Evolutionary conservation across 2,113 vertebrate genomes (phyloP), one percentile per base, ranked within the genome.

Genomic region (Entosphenus tridentatus): DNA sequence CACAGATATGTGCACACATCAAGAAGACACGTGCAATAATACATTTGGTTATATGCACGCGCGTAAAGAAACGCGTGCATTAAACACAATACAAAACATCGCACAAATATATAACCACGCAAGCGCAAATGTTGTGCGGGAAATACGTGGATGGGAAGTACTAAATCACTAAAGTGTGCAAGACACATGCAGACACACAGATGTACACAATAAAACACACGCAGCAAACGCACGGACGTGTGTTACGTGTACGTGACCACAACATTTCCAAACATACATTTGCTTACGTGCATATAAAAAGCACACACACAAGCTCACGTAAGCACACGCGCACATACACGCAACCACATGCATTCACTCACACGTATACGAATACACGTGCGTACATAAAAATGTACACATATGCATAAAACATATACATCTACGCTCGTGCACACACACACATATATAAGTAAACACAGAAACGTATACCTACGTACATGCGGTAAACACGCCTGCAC

Each of bases 401-500:
- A 62, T 6, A 62, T 62, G 16, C 16, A 62, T 62, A 62, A 13
- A 62, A 62, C 16, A 62, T 62, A 6, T 62, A 62, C 16, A 62
- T 62, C 13, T 62, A 62, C 16, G 3, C 16, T 14, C 16, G 16
- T 62, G 16, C 16, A 62, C 16, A 62, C 16, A 62, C 16, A 62
- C 16, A 62, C 16, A 62, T 62, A 62, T 62, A 62, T 62, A 62
- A 14, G 16, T 62, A 62, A 14, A 62, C 16, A 62, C 16, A 62
- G 16, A 13, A 62, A 62, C 16, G 16, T 62, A 62, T 6, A 62
- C 3, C 13, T 62, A 62, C 16, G 16, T 62, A 62, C 58, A 13
- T 62, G 58, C 16, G 21, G 62, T 21, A 11, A 65, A 65, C 62
- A 65, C 39, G 39, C n/a, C 62, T 65, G 62, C 62, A 65, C n/a